Percentiles rank a stretch among this genome's conserved stretches.
Evolutionary conservation across 2,797 vertebrate genomes (phyloP).

Genomic region (Bovichtus variegatus): DNA sequence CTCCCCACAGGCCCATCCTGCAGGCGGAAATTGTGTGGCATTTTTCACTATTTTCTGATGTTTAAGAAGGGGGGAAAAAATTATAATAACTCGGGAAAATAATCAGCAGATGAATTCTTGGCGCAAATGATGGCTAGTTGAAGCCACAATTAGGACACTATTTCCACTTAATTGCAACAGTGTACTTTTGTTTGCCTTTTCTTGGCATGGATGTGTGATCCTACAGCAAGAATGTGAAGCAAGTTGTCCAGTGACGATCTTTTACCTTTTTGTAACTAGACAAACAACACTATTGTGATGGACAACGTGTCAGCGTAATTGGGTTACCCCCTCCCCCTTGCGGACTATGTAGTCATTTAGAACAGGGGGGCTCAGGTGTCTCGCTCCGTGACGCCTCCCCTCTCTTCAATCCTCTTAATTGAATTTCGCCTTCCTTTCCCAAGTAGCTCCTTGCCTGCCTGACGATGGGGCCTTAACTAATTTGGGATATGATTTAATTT

Average conservation of each 20-base stretch:
- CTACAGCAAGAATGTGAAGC: conserved; percentile 37
- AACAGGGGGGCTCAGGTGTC: conserved; percentile 84
- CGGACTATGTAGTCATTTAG: conserved; percentile 62
- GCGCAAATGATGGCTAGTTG: neutral
- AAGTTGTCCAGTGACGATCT: conserved; percentile 39
- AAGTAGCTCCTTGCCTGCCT: conserved; percentile 71
- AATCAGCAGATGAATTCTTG: neutral
- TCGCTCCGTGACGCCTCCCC: conserved; percentile 51
- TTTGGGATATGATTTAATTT: conserved; percentile 77
- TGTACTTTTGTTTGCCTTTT: neutral
- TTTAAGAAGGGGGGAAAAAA: too few relatives aligned
- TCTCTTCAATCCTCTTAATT: conserved; percentile 78
- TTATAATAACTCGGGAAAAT: neutral
- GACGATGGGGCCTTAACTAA: conserved; percentile 75
- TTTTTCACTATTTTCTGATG: too few relatives aligned
- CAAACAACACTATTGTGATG: conserved; percentile 74
- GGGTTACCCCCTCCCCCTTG: conserved; percentile 67
- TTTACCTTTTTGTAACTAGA: conserved; percentile 61
- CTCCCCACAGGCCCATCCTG: conserved; percentile 96
- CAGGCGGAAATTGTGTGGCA: conserved; percentile 89
- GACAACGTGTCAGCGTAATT: conserved; percentile 78
- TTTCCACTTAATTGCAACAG: neutral
- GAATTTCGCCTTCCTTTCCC: conserved; percentile 76
- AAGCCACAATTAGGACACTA: neutral
- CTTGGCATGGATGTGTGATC: conserved; percentile 7